These are phyloP conservation scores for Megalurothrips usitatus DNA, from an alignment of 2,888 invertebrate genomes.

Conservation along the genomic window DNA sequence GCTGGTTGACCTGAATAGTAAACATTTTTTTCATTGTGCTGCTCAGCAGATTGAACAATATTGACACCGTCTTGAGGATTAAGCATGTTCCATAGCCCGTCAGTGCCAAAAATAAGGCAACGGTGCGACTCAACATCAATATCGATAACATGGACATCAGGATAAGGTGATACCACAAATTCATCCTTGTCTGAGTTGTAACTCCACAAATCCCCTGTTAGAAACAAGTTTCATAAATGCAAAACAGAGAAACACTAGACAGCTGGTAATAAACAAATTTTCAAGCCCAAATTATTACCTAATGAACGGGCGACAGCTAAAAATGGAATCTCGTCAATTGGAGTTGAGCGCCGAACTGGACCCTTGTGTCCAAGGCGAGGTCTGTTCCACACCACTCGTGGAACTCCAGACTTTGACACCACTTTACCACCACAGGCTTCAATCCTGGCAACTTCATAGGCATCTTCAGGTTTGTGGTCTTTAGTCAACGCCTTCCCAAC, in stretches of 20 bases:
- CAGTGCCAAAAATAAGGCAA: slow-evolving; percentile 92
- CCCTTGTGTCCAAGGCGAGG: slow-evolving; percentile 79
- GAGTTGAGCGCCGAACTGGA: slow-evolving; percentile 83
- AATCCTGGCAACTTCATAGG: slow-evolving; percentile 77
- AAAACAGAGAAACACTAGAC: slow-evolving; percentile 25
- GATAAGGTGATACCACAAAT: slow-evolving; percentile 97
- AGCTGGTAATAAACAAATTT: slow-evolving; percentile 25
- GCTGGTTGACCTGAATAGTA: slow-evolving; percentile 36
- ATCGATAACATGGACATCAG: slow-evolving; percentile 83
- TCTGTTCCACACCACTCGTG: slow-evolving; percentile 95
- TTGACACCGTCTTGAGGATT: slow-evolving; percentile 76
- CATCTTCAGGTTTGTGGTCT: slow-evolving; percentile 94
- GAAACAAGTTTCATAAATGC: slow-evolving; percentile 7
- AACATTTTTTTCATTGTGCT: slow-evolving; percentile 64
- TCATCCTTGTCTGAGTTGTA: slow-evolving; percentile 86
- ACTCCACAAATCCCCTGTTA: slow-evolving; percentile 88
- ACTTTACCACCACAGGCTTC: slow-evolving; percentile 77
- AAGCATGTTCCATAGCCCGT: slow-evolving; percentile 96
- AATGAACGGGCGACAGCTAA: slow-evolving; percentile 93
- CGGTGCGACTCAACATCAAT: slow-evolving; percentile 65
- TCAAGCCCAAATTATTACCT: slow-evolving; percentile 49
- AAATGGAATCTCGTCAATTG: slow-evolving; percentile 91
- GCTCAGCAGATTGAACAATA: slow-evolving; percentile 76
- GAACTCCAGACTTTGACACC: slow-evolving; percentile 74
- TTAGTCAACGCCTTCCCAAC: slow-evolving; percentile 74